Base-by-base conservation (phyloP, 2,113 vertebrate genomes). In the Antigone vipio region DNA sequence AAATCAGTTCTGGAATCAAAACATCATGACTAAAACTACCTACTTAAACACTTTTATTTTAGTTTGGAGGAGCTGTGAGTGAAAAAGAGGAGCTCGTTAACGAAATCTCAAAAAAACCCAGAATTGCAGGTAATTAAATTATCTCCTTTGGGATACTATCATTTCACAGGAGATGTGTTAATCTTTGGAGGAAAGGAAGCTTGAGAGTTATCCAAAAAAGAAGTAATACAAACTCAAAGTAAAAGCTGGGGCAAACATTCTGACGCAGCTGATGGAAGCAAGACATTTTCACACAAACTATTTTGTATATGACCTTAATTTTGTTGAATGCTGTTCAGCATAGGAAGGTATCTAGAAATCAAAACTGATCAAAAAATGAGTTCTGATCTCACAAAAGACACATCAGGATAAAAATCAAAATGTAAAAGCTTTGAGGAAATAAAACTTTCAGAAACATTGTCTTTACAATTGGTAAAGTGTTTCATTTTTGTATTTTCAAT, bases 51-150 rank as follows among this genome's bases (percentile, higher is more conserved):
- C 38, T 73, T 92, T 47, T 47, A 50, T 68, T 77, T 38, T 58
- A 76, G 55, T 89, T 89, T 92, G 45, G 29, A 72, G 47, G 15
- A 91, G 12, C 45, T 69, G 45, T 76, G 42, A 72, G 50, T 85
- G n/a, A 64, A 80, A 92, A 93, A 49, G 34, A 56, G 18, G 19
- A 64, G 27, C 30, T 84, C 1, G 3, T 87, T 86, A 88, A 90
- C 4, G 4, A 84, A 71, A 89, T 59, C n/a, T 71, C 4, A 67
- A 66, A 45, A 89, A 47, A 34, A 8, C 7, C 3, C 23, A 91
- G 60, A 92, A 87, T 79, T 92, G 6, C 47, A 86, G 52, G 88
- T 94, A 91, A 95, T 80, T 90, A 88, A 90, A 49, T 84, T 29
- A 24, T 55, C 47, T 82, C 69, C 49, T 94, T 92, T 87, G 71